Conservation (phyloP, 2,888 invertebrate species). For the Polydesmus complanatus region DNA sequence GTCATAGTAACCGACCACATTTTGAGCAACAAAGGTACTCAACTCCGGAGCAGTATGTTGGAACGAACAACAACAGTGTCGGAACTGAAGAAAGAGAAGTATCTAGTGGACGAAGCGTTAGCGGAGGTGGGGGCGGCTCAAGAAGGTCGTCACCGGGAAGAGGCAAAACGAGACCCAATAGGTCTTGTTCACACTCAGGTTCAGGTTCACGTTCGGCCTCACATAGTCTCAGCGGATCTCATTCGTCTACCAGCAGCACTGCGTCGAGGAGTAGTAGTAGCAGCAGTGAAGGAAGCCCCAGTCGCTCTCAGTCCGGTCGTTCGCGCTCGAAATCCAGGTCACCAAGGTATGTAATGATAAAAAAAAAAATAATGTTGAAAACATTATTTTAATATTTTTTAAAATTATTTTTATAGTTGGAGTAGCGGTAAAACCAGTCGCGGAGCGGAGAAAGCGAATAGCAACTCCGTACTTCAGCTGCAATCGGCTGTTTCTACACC, state of each 20-base stretch:
- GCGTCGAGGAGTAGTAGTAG: slow-evolving; percentile 21
- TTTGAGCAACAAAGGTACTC: slow-evolving; percentile 13
- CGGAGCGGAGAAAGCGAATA: slow-evolving; percentile 20
- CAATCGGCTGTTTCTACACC: slow-evolving; percentile 26
- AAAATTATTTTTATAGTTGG: slow-evolving; percentile 21
- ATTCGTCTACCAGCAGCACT: slow-evolving; percentile 23
- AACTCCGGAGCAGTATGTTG: slow-evolving; percentile 1
- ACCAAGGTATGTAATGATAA: slow-evolving; percentile 18
- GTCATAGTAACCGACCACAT: slow-evolving; percentile 22
- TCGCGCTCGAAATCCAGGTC: slow-evolving; percentile 30
- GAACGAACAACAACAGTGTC: neutral
- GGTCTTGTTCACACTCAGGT: slow-evolving; percentile 27
- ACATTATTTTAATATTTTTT: neutral
- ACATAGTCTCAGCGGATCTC: slow-evolving; percentile 27
- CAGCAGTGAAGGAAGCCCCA: slow-evolving; percentile 32
- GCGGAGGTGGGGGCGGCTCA: slow-evolving; percentile 20
- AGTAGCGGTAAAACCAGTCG: slow-evolving; percentile 21
- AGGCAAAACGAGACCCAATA: neutral
- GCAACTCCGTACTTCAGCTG: slow-evolving; percentile 20
- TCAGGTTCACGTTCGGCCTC: slow-evolving; percentile 24
- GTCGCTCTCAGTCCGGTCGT: slow-evolving; percentile 31
- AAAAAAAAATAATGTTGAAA: neutral
- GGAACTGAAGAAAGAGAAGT: neutral
- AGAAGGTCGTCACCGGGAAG: slow-evolving; percentile 24
- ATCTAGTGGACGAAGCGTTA: slow-evolving; percentile 7